Base-by-base conservation (phyloP, 2,888 invertebrate species). In the Pediacus dermestoides region DNA sequence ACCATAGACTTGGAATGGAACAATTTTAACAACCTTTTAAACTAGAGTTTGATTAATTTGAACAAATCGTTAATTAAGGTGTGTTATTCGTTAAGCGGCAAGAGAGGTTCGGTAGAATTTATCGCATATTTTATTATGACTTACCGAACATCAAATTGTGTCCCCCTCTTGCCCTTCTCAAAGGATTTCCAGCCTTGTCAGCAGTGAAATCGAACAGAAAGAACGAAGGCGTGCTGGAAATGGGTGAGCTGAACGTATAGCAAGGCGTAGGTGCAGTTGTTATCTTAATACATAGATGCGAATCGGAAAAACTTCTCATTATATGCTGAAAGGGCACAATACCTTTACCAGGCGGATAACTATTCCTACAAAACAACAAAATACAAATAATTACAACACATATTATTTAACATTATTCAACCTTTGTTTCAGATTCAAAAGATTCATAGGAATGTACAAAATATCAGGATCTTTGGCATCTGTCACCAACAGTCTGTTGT, bases 271-370 rank as follows among this genome's bases (percentile, higher is more conserved):
- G 75, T 13, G 80, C 74, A 4, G 82, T 75, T 16, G 82, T 74
- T 25, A 84, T 72, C 62, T 82, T 83, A 14, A 85, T 73, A 61
- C 82, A 84, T 3, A 85, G 73, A 63, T 84, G 83, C 2, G 84
- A 84, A 64, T 84, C 84, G 18, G 83, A 83, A 63, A 83, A 82
- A 63, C 83, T 83, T 52, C 84, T 72, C 66, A 84, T 82, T 47
- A 83, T 78, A 59, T 83, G 82, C 62, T 83, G 83, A 64, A 82
- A 84, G 13, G 83, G 82, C 27, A 82, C 66, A 39, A 82, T 71
- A 36, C 81, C 81, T 62, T 80, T 76, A 32, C 81, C 77, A 2
- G 84, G 83, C 10, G 84, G 84, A 61, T 79, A 84, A 67, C 83
- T 83, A 66, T 84, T 84, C 60, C 84, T 74, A 43, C 34, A 61